Conservation (phyloP, 2,797 vertebrate genomes). For the Melanotaenia pygmaea region DNA sequence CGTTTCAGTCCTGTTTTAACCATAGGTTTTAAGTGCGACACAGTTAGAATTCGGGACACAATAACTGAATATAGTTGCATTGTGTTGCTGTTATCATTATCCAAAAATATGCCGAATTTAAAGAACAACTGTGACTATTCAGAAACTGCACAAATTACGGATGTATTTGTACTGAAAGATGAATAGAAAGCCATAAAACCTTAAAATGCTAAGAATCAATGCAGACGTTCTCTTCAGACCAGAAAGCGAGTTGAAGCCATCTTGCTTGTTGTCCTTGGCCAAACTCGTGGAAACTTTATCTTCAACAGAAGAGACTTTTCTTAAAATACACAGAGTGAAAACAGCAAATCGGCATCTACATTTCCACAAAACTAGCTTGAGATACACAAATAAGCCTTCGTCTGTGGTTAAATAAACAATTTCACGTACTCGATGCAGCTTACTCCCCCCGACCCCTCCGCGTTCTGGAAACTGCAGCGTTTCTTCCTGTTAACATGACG, state of each 20-base stretch:
- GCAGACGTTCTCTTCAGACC: not conserved
- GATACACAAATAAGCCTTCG: rapidly evolving
- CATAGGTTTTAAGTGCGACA: too few relatives aligned
- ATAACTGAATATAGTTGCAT: not conserved
- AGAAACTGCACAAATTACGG: rapidly evolving
- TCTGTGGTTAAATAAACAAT: rapidly evolving
- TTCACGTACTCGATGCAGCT: not conserved
- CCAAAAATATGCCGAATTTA: constrained; percentile 4
- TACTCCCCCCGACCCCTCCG: not conserved
- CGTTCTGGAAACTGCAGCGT: not conserved
- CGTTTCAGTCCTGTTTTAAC: not conserved
- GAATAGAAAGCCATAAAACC: rapidly evolving
- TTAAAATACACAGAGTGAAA: not conserved
- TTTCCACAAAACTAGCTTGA: rapidly evolving
- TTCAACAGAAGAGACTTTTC: constrained; percentile 26
- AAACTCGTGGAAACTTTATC: constrained; percentile 55
- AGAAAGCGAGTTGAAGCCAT: not conserved
- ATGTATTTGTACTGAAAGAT: rapidly evolving
- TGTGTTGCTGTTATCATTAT: not conserved
- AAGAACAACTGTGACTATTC: not conserved
- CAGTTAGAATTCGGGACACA: not conserved
- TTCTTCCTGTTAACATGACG: constrained; percentile 73
- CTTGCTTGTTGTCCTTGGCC: constrained; percentile 57
- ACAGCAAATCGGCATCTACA: rapidly evolving
- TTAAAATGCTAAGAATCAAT: not conserved